Evolutionary conservation across 2,797 vertebrate species (phyloP).

Genomic region (Anabas testudineus): DNA sequence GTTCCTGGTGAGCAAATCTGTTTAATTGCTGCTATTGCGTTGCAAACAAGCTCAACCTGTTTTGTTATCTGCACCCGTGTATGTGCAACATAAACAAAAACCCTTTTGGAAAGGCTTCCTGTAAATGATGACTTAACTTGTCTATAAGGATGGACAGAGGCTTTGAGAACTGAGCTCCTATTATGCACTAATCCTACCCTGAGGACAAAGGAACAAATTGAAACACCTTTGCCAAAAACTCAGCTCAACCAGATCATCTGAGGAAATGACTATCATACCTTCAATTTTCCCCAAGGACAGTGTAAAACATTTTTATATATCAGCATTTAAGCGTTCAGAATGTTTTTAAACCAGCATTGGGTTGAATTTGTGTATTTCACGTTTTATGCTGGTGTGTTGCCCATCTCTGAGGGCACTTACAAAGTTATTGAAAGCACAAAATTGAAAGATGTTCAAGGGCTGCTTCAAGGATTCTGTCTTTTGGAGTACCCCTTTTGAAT

Average conservation of each 20-base stretch:
- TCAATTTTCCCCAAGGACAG: slow-evolving; percentile 23
- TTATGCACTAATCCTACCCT: slow-evolving; percentile 59
- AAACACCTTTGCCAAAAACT: slow-evolving; percentile 57
- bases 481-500: slow-evolving; percentile 8
- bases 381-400: slow-evolving; percentile 20
- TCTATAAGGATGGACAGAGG: slow-evolving; percentile 39
- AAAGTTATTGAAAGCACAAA: slow-evolving; percentile 23
- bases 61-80: slow-evolving; percentile 21
- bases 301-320: slow-evolving; percentile 40
- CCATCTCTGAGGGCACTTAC: slow-evolving; percentile 8
- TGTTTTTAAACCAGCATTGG: slow-evolving; percentile 25
- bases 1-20: slow-evolving; percentile 16
- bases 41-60: slow-evolving; percentile 6
- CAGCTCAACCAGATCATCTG: slow-evolving; percentile 39
- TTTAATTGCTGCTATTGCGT: slow-evolving; percentile 17
- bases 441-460: slow-evolving; percentile 33
- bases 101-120: slow-evolving; percentile 32
- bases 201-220: slow-evolving; percentile 44
- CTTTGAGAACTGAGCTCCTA: slow-evolving; percentile 63
- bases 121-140: slow-evolving; percentile 53
- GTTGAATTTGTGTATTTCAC: slow-evolving; percentile 9
- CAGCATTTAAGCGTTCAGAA: slow-evolving; percentile 29
- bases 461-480: slow-evolving; percentile 23
- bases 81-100: slow-evolving; percentile 7
- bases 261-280: slow-evolving; percentile 40